Conservation (phyloP, 1,140 invertebrate species). For the Dreissena polymorpha region DNA sequence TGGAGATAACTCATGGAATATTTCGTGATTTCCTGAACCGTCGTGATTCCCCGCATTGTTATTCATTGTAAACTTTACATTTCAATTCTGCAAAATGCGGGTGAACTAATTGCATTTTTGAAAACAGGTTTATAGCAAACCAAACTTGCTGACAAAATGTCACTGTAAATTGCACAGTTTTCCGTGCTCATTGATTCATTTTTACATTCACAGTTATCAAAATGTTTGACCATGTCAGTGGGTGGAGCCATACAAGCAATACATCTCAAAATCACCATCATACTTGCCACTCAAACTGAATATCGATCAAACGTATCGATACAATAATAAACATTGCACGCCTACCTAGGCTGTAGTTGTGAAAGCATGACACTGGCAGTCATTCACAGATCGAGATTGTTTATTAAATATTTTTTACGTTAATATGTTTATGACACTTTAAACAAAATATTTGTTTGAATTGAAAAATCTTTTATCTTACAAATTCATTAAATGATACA, state of each 20-base stretch:
- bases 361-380: conserved; percentile 50
- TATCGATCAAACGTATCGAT: conserved; percentile 52
- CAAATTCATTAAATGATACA: not conserved
- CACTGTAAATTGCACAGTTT: not conserved
- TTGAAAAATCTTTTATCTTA: not conserved
- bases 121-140: too few species aligned
- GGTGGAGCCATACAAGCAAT: conserved; percentile 48
- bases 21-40: too few species aligned
- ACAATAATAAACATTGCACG: conserved; percentile 35
- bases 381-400: conserved; percentile 17
- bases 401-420: conserved; percentile 39
- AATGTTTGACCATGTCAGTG: not conserved
- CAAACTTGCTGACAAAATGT: too few species aligned
- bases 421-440: conserved; percentile 17
- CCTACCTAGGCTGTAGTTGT: conserved; percentile 43
- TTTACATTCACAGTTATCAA: not conserved
- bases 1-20: too few species aligned
- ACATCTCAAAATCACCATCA: conserved; percentile 34
- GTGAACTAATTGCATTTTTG: too few species aligned
- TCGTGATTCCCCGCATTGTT: too few species aligned
- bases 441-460: not conserved
- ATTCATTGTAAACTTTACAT: too few species aligned
- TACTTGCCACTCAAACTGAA: conserved; percentile 51
- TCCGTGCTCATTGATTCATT: not conserved
- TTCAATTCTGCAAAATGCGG: too few species aligned